phyloP scores from a whole-genome alignment of 2,113 vertebrate species.

The sheep (Ovis aries) region ARS-UI_Ramb_v3.0 NC_056076.1:38917001-38917500 shows the following conservation, averaged over 20 bases:
- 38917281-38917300: not conserved
- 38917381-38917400: not conserved
- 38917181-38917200: not conserved
- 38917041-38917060: not conserved
- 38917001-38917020: not conserved
- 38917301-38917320: not conserved
- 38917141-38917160: not conserved
- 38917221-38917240: not conserved
- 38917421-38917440: not conserved
- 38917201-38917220: not conserved
- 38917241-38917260: not conserved
- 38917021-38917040: not conserved
- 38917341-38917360: not conserved
- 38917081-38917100: not conserved
- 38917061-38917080: not conserved
- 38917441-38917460: not conserved
- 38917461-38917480: not conserved
- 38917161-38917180: not conserved
- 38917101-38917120: not conserved
- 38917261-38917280: not conserved
- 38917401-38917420: not conserved
- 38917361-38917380: not conserved
- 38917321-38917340: not conserved
- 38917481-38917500: not conserved
- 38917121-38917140: not conserved